These are phyloP conservation scores for Rotaria macrura DNA, from an alignment of 2,888 invertebrate genomes.

Conservation along the genomic window DNA sequence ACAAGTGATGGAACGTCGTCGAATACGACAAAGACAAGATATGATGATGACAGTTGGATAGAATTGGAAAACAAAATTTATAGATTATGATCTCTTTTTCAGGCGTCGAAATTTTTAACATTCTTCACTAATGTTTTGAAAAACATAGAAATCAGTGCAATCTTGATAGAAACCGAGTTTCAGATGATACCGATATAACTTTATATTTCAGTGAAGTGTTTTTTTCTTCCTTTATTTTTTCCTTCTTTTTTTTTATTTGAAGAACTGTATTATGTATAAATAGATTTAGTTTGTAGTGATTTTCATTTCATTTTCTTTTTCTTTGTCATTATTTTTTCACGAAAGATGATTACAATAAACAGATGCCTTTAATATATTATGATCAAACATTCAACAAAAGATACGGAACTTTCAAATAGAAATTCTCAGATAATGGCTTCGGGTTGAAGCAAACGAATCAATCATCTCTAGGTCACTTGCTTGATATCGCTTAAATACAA, in stretches of 20 bases:
- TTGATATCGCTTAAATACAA: too few species aligned
- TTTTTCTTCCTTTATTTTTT: background rate
- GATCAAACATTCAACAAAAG: too few species aligned
- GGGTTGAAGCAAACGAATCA: too few species aligned
- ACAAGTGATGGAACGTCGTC: background rate
- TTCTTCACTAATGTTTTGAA: background rate
- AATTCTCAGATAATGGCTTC: too few species aligned
- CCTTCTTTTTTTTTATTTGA: background rate
- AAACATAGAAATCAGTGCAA: background rate
- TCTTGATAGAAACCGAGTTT: background rate
- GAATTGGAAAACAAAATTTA: background rate
- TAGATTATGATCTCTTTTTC: background rate
- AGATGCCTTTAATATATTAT: background rate
- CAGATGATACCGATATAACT: background rate
- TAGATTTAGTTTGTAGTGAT: background rate
- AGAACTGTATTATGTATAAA: constrained; percentile 6
- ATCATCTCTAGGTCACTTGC: too few species aligned
- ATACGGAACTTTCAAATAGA: too few species aligned
- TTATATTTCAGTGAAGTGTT: background rate
- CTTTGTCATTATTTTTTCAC: constrained; percentile 1
- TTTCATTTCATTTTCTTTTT: background rate
- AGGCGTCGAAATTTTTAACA: background rate
- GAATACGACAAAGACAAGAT: background rate
- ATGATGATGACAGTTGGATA: background rate
- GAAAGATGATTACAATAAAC: constrained; percentile 1